A percentile compares a stretch with the other conserved stretches of the same genome.
These are phyloP conservation scores for Cricetomys ansorgei DNA, from an alignment of 2,113 vertebrate genomes.

Conservation along the genomic window DNA sequence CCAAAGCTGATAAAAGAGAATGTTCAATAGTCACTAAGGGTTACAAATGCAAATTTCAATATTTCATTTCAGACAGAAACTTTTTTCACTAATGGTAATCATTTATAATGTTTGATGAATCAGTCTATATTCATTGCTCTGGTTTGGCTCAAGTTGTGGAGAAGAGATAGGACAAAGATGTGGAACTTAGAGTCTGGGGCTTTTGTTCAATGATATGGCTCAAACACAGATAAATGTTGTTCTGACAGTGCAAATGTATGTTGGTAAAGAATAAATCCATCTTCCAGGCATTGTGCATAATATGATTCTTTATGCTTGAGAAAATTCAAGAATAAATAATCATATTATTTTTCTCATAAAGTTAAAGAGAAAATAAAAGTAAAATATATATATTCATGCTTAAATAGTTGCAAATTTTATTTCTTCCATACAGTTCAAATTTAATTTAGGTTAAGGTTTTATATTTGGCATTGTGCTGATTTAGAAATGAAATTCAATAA, in stretches of 20 bases:
- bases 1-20: constrained; percentile 65
- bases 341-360: not conserved
- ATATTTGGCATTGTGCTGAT: not conserved
- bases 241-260: not conserved
- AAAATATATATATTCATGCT: constrained; percentile 22
- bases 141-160: not conserved
- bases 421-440: not conserved
- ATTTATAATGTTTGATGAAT: not conserved
- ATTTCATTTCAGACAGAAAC: constrained; percentile 55
- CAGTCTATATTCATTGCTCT: not conserved
- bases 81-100: constrained; percentile 39
- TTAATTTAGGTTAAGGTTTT: not conserved
- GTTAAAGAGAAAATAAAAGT: constrained; percentile 5
- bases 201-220: not conserved
- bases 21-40: constrained; percentile 49
- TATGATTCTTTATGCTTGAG: not conserved
- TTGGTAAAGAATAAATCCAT: not conserved
- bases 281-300: not conserved
- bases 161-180: not conserved
- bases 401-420: not conserved
- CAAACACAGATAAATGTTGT: constrained; percentile 13
- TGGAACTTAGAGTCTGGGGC: not conserved
- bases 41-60: constrained; percentile 58
- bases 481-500: constrained; percentile 35
- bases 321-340: constrained; percentile 39